phyloP scores from a whole-genome alignment of 2,113 vertebrate genomes.

The Oncorhynchus nerka region DNA sequence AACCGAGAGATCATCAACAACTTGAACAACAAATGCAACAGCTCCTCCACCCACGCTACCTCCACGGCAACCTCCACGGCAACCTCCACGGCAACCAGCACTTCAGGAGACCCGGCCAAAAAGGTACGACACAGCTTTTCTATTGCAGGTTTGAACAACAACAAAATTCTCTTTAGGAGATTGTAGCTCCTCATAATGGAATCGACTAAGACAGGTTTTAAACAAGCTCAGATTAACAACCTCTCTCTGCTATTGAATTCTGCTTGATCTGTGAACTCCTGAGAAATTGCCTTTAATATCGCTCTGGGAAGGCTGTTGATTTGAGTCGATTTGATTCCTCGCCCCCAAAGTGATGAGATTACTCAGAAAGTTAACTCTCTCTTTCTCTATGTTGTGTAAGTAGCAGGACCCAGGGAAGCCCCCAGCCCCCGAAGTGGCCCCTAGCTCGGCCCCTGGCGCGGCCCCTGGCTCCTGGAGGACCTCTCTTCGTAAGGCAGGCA shows the following conservation, averaged over 20 bases:
- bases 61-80: constrained; percentile 58
- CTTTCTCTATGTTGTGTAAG: background rate
- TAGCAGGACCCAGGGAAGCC: constrained; percentile 61
- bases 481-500: constrained; percentile 75
- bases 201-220: too few species aligned
- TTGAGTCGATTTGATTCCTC: background rate
- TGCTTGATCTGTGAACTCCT: too few species aligned
- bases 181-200: too few species aligned
- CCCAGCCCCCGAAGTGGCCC: constrained; percentile 42
- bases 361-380: background rate
- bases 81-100: constrained; percentile 59
- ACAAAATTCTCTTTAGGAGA: background rate
- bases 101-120: constrained; percentile 63
- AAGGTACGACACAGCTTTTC: constrained; percentile 51
- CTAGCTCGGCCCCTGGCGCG: too few species aligned
- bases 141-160: background rate
- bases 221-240: too few species aligned
- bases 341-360: background rate
- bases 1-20: constrained; percentile 82
- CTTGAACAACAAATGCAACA: constrained; percentile 81
- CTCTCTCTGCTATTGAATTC: too few species aligned
- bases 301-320: too few species aligned
- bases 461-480: constrained; percentile 77
- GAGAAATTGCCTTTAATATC: too few species aligned
- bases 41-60: constrained; percentile 62